Evolutionary conservation across 2,797 vertebrate genomes (phyloP), one percentile per base, ranked within the genome.

Genomic region (Caiman crocodilus): DNA sequence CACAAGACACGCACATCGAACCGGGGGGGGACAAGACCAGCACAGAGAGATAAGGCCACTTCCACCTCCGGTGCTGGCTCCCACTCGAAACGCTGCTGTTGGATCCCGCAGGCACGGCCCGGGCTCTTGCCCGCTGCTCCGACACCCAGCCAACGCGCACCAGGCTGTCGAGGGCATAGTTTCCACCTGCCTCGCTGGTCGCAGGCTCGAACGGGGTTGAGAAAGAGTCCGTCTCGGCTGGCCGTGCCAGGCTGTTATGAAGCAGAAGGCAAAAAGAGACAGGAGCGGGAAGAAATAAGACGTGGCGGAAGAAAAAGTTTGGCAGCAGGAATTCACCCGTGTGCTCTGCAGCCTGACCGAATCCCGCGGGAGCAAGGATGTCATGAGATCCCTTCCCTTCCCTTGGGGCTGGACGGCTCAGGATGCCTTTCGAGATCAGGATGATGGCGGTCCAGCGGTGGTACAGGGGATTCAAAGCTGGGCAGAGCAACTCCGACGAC

Each of bases 121-220:
- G 3, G 12, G 84, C 32, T 92, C 79, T 92, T 96, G 92, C 77
- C 95, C 94, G 87, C 71, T 90, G 3, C 84, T 83, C 71, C 85
- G 87, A 17, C 87, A 90, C 60, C 87, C 55, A 76, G 83, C 7
- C 85, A 30, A 10, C 76, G 84, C 84, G 83, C 42, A 71, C 81
- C 85, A 82, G 76, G 84, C 42, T 85, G 92, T 90, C 82, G 21
- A 79, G 64, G 79, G 83, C 85, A 92, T 61, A 86, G 92, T 59
- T 75, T 14, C 14, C 79, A 35, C 82, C 82, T 77, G 77, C 89
- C 92, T 87, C 20, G 0, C 63, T 2, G 4, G 81, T 14, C 76
- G 25, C 0, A 1, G 83, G 59, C 71, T 83, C 69, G 8, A 81
- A 85, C 81, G 69, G 88, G 0, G 0, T 79, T 65, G 76, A 9